These are phyloP conservation scores for Hiodon alosoides DNA, from an alignment of 2,113 vertebrate genomes.

Conservation along the genomic window DNA sequence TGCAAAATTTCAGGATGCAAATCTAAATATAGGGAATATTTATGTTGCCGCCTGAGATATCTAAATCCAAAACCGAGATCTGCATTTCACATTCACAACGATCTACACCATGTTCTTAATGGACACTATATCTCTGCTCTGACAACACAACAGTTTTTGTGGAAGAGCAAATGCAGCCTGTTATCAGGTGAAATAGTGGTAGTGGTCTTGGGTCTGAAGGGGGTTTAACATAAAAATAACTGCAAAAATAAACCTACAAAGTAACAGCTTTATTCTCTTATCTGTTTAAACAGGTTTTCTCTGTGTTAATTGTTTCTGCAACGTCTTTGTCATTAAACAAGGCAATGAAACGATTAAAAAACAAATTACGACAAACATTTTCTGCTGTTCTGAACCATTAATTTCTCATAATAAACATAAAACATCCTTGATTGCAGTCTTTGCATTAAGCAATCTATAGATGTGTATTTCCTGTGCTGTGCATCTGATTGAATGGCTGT, in stretches of 20 bases:
- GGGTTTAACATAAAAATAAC: no score
- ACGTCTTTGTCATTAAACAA: not conserved
- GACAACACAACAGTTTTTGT: no score
- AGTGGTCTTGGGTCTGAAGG: no score
- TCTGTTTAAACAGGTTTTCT: not conserved
- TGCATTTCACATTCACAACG: no score
- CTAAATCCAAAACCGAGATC: no score
- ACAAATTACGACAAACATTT: not conserved
- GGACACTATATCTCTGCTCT: no score
- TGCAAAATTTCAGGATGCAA: not conserved
- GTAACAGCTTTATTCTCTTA: not conserved
- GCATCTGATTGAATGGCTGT: not conserved
- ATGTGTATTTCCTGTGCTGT: not conserved
- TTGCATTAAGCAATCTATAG: not conserved
- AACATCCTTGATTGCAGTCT: not conserved
- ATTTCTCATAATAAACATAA: not conserved
- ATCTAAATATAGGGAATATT: not conserved
- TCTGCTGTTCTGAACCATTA: slow-evolving; percentile 3
- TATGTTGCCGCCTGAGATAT: no score
- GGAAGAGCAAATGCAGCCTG: no score
- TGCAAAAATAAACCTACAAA: slow-evolving; percentile 3
- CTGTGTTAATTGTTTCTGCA: not conserved
- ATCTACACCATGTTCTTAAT: no score
- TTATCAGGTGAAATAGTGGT: no score
- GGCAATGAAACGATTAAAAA: slow-evolving; percentile 1